Base-by-base conservation (phyloP, 2,888 invertebrate genomes). In the Eilema griseolum region DNA sequence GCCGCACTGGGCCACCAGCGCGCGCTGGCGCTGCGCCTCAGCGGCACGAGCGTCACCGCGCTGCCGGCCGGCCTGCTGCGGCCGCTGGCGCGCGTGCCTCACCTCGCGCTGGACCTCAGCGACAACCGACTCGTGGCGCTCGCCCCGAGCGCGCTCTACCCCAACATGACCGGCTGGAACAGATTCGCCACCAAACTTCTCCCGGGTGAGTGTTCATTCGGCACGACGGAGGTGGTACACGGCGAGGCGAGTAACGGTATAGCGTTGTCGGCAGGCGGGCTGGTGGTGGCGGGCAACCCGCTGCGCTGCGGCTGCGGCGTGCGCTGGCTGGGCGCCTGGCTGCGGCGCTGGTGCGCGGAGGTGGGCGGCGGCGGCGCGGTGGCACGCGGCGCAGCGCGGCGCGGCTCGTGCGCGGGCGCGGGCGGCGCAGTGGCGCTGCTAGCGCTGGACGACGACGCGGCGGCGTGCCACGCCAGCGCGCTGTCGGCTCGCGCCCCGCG, bases 271-370 rank as follows among this genome's bases (percentile, higher is more conserved):
- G 82, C 95, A 97, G 98, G 98, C 66, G 98, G 98, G 11, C 94
- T 98, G 74, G 96, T 97, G 79, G 96, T 98, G 77, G 96, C 97
- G 2, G 97, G 97, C 74, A 98, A 98, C 90, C 97, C 97, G 0
- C 96, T 98, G 87, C 96, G 96, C 67, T 98, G 98, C 89, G 98
- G 98, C 73, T 98, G 98, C 88, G 97, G 97, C 61, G 96, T 98
- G 76, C 97, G 98, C 62, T 98, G 98, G 98, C 95, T 98, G 81
- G 98, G 98, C 56, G 97, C 97, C 80, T 98, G 98, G 98, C 93
- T 98, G 83, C 95, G 98, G 60, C 96, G 98, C 70, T 98, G 98
- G 98, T 97, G 70, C 96, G 97, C 86, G 97, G 98, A 98, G 93
- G 98, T 83, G 92, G 98, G 76, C 92, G 98, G 56, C 83, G 85